Evolutionary conservation across 2,888 invertebrate species (phyloP), one percentile per base, ranked within the genome.

Genomic region (Camponotus fellah): DNA sequence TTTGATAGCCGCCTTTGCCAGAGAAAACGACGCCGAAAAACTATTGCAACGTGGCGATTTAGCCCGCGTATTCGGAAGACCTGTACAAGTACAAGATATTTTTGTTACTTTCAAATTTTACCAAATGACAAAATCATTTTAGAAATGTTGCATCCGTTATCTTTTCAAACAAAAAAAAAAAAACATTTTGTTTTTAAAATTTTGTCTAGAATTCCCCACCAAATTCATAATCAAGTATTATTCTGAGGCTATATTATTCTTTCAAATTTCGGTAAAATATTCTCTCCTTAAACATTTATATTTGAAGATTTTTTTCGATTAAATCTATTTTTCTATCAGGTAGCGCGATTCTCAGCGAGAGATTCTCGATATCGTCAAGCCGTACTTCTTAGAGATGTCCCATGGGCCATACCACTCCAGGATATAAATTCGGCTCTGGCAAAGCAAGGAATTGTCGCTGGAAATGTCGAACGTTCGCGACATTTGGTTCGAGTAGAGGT

Each of bases 371-470:
- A 95, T 84, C 93, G 94, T 37, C 95, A 95, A 84, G 94, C 93
- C 5, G 93, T 95, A 9, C 88, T 95, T 21, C 92, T 96, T 82
- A 94, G 95, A 49, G 95, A 95, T 82, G 95, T 96, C 6, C 96
- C 96, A 6, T 95, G 95, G 95, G 95, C 95, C 2, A 95, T 96
- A 79, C 95, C 95, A 0, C 91, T 95, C 6, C 93, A 95, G 83
- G 96, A 96, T 90, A 89, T 96, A 10, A 94, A 94, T 81, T 94
- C 95, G 2, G 95, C 95, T 8, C 90, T 96, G 40, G 91, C 93
- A 32, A 94, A 94, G 74, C 95, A 95, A 90, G 95, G 95, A 32
- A 94, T 95, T 6, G 88, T 91, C 0, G 92, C 94, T 32, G 95
- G 95, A 74, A 94, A 92, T 81, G 92, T 95, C 40, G 95, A 95